Evolutionary conservation across 1,140 invertebrate genomes (phyloP).

Genomic region (Dendrolimus punctatus): DNA sequence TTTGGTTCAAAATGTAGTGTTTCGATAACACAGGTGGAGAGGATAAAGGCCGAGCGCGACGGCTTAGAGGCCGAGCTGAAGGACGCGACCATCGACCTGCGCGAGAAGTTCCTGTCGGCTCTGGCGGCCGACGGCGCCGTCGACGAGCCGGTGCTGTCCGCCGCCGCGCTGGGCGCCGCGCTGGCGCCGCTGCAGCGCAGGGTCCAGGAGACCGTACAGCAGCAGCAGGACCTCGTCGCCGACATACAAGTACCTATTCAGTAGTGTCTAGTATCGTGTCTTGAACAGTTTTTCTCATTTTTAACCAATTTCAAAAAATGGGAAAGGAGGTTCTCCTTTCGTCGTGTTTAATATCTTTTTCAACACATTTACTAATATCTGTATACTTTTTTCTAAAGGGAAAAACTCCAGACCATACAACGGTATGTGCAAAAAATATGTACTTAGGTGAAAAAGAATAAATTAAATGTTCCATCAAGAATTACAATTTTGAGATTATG

Average conservation of each 20-base stretch:
- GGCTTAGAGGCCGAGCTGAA: constrained; percentile 17
- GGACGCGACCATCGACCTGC: constrained; percentile 17
- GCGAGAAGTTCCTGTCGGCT: constrained; percentile 84
- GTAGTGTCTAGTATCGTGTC: too few species aligned
- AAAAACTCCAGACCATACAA: too few species aligned
- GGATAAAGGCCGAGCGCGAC: constrained; percentile 19
- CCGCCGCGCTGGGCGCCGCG: constrained; percentile 82
- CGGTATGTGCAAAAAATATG: too few species aligned
- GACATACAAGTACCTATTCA: constrained; percentile 1
- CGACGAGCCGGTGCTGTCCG: constrained; percentile 82
- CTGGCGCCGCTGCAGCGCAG: constrained; percentile 88
- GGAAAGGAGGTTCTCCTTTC: too few species aligned
- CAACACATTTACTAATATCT: too few species aligned
- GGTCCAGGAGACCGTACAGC: constrained; percentile 85
- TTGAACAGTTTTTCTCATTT: too few species aligned
- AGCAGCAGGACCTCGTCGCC: constrained; percentile 81
- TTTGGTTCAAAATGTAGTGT: neutral
- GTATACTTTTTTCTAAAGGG: too few species aligned
- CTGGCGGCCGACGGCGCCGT: constrained; percentile 80
- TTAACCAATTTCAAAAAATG: too few species aligned
- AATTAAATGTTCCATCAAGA: too few species aligned
- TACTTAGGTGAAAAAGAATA: too few species aligned
- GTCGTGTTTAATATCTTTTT: too few species aligned
- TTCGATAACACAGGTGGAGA: constrained; percentile 7
- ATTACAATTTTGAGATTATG: too few species aligned